These are phyloP conservation scores for Cynaeus angustus DNA, from an alignment of 2,888 invertebrate species.

Conservation along the genomic window DNA sequence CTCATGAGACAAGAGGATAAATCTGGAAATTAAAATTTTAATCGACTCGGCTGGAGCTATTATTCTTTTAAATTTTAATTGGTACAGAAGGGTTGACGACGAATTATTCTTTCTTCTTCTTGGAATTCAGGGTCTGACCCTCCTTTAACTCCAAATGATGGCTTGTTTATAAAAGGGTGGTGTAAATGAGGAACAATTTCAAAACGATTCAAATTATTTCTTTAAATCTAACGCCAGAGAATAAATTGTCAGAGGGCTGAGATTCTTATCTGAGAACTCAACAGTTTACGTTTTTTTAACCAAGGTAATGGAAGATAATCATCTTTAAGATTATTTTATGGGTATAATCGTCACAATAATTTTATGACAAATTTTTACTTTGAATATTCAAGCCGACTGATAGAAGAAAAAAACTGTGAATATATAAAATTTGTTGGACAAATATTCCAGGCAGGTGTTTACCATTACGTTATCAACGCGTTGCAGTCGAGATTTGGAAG, in stretches of 20 bases:
- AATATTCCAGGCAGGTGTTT: conserved; percentile 27
- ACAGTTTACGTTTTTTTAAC: conserved; percentile 18
- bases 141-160: conserved; percentile 46
- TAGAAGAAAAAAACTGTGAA: conserved; percentile 1
- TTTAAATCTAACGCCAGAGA: conserved; percentile 42
- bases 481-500: conserved; percentile 7
- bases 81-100: conserved; percentile 55
- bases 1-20: conserved; percentile 23
- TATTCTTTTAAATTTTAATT: conserved; percentile 60
- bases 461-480: conserved; percentile 34
- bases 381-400: conserved; percentile 9
- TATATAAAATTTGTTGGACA: conserved; percentile 26
- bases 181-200: conserved; percentile 49
- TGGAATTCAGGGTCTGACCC: conserved; percentile 44
- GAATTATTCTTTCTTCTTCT: conserved; percentile 42
- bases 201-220: conserved; percentile 51
- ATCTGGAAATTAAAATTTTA: conserved; percentile 49
- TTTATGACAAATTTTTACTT: conserved; percentile 32
- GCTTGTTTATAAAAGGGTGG: conserved; percentile 51
- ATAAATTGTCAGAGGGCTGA: conserved; percentile 49
- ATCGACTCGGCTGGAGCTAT: conserved; percentile 51
- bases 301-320: conserved; percentile 27
- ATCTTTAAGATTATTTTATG: conserved; percentile 19
- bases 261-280: conserved; percentile 39
- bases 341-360: conserved; percentile 12